Evolutionary conservation across 64 coral and sea anemone genomes (phyloP), one percentile per base, ranked within the genome.

Genomic region (Hydrozoanthus tunicans): DNA sequence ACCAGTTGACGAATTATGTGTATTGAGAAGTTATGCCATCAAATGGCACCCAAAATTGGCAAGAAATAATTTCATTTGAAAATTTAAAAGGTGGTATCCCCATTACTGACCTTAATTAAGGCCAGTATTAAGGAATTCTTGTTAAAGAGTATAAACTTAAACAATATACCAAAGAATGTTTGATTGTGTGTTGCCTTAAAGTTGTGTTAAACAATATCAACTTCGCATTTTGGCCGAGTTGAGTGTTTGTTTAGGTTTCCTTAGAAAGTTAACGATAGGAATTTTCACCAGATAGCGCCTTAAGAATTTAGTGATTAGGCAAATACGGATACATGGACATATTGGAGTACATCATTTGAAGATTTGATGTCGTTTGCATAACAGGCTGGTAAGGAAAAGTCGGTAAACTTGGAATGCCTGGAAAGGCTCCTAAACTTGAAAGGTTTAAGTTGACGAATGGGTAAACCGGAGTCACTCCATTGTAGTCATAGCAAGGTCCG

Each of bases 291-390:
- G 80, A 51, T 12, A 13, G 26, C 55, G 55, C 8, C 20, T n/a
- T 57, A 17, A 20, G 9, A 20, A 20, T 57, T 56, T 32, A 83
- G 23, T 53, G 12, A 6, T 54, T 83, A 8, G 84, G 56, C 53
- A 59, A 59, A 20, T 88, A 88, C 51, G 84, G 70, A 57, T 88
- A 88, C 84, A 88, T 88, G 9, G 84, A 88, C 84, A 88, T 88
- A 26, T 88, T 88, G 20, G 84, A 88, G 32, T 88, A 88, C 84
- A 88, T 88, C 13, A 88, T 56, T 88, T 74, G 84, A 12, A 88
- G 84, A 59, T 88, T 88, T 27, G 84, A 88, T 72, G 84, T 52
- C 53, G 84, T n/a, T 74, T 88, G 84, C 84, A 88, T 32, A 11
- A 57, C 54, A 6, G 84, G 84, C 8, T 67, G 23, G 23, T 70